Percentiles rank a stretch among this genome's conserved stretches.
Conservation (phyloP, 2,113 vertebrate genomes). For the Lonchura striata region DNA sequence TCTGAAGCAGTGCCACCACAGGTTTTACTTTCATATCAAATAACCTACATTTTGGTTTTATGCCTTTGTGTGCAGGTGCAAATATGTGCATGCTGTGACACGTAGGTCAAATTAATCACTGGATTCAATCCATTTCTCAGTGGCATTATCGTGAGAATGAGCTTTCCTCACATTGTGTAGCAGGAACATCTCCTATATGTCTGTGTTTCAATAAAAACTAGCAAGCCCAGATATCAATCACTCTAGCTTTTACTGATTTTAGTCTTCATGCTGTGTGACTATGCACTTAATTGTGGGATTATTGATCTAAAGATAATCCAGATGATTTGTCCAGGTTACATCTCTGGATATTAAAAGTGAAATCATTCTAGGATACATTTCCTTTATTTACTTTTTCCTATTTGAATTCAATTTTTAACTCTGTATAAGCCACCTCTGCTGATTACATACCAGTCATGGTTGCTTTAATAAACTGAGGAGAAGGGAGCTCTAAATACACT, state of each 20-base stretch:
- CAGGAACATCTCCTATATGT: background rate
- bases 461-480: background rate
- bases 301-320: background rate
- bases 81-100: background rate
- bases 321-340: background rate
- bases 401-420: background rate
- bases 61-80: background rate
- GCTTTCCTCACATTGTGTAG: background rate
- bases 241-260: background rate
- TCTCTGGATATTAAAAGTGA: background rate
- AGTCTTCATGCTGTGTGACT: background rate
- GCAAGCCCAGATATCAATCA: background rate
- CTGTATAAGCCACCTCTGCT: background rate
- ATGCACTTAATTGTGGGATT: background rate
- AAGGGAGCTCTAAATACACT: background rate
- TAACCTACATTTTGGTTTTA: background rate
- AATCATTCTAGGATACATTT: background rate
- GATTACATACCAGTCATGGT: background rate
- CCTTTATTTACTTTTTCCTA: background rate
- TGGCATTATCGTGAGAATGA: background rate
- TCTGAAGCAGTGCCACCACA: background rate
- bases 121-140: background rate
- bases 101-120: background rate
- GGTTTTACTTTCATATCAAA: slow-evolving; percentile 1
- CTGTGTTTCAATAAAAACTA: background rate